These are phyloP conservation scores for Formicarius rufipectus DNA, from an alignment of 2,113 vertebrate genomes.

Conservation along the genomic window DNA sequence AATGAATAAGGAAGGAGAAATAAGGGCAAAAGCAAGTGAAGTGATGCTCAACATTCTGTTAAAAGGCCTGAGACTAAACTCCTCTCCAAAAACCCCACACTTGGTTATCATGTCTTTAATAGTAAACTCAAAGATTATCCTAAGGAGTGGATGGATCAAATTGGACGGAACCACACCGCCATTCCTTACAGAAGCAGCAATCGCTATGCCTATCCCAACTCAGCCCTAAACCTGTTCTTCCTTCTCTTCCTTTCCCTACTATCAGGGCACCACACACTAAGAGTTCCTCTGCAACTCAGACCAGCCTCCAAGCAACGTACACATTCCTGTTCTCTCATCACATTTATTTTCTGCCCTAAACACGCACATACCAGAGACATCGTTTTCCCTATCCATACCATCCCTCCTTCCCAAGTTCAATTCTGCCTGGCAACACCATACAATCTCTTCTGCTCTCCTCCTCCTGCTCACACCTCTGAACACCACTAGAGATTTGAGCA, in stretches of 20 bases:
- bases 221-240: neutral
- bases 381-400: neutral
- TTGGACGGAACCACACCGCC: neutral
- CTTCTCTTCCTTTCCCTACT: neutral
- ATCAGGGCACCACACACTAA: too few relatives aligned
- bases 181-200: neutral
- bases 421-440: neutral
- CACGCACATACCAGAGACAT: neutral
- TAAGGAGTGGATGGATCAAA: neutral
- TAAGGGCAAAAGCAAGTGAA: rapidly evolving
- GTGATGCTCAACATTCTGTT: neutral
- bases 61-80: neutral
- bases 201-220: neutral
- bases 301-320: neutral
- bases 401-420: neutral
- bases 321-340: neutral
- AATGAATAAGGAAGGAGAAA: neutral
- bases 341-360: neutral
- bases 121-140: neutral
- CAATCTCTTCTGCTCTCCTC: neutral
- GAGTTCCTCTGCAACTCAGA: neutral
- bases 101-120: neutral
- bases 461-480: neutral
- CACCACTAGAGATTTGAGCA: neutral
- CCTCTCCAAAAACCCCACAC: neutral